These are phyloP conservation scores for Machimus rusticus DNA, from an alignment of 2,888 invertebrate species.

Conservation along the genomic window DNA sequence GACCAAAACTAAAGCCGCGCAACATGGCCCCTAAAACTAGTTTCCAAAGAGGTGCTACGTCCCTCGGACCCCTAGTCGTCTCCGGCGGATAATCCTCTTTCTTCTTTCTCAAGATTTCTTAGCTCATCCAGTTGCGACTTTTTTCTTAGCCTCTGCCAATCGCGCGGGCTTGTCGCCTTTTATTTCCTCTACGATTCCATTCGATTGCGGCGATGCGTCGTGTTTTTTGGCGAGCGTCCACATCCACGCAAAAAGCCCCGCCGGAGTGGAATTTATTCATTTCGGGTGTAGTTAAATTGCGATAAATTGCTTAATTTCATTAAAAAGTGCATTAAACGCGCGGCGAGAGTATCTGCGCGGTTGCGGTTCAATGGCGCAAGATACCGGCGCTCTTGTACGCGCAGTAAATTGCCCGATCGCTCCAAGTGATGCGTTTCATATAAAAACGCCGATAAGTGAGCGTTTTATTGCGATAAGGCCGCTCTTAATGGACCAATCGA, in stretches of 20 bases:
- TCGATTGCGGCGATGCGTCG: neutral
- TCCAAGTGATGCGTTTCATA: slow-evolving; percentile 32
- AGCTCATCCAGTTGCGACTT: neutral
- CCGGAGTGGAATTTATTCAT: slow-evolving; percentile 57
- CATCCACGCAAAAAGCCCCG: neutral
- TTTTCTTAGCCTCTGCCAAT: neutral
- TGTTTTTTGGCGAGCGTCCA: neutral
- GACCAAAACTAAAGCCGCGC: neutral
- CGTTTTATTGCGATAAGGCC: slow-evolving; percentile 34
- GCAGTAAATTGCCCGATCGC: slow-evolving; percentile 35
- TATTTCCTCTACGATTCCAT: slow-evolving; percentile 20
- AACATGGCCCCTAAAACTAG: slow-evolving; percentile 41
- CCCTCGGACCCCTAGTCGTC: neutral
- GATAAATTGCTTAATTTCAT: slow-evolving; percentile 62
- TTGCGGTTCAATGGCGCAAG: slow-evolving; percentile 13
- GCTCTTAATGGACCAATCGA: slow-evolving; percentile 8
- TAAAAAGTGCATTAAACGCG: slow-evolving; percentile 49
- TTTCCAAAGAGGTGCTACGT: neutral
- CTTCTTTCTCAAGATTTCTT: neutral
- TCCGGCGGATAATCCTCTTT: neutral
- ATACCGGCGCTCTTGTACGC: slow-evolving; percentile 1
- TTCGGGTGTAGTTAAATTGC: slow-evolving; percentile 62
- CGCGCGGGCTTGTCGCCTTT: neutral
- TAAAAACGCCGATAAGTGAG: slow-evolving; percentile 36
- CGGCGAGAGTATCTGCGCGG: neutral